These are phyloP conservation scores for Oncorhynchus masou DNA, from an alignment of 2,113 vertebrate genomes.

Conservation along the genomic window DNA sequence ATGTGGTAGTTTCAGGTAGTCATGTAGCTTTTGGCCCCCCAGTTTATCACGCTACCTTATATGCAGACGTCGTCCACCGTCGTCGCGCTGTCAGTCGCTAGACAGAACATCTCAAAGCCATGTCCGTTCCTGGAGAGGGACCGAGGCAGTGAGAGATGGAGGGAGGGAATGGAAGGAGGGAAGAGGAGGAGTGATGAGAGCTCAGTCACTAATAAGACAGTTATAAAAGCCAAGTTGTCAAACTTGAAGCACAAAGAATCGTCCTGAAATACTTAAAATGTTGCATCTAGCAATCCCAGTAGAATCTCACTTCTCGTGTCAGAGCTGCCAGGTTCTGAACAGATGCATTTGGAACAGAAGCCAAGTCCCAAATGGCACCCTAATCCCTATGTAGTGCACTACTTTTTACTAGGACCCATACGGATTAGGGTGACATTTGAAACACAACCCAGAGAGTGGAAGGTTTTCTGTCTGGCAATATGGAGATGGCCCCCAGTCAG, in stretches of 20 bases:
- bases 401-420: no score
- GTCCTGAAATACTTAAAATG: not conserved
- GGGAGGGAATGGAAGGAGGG: constrained; percentile 9
- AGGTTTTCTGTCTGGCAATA: no score
- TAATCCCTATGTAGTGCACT: not conserved
- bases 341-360: not conserved
- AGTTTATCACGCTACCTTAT: constrained; percentile 82
- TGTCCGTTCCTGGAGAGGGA: constrained; percentile 86
- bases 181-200: not conserved
- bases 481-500: not conserved
- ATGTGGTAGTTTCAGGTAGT: not conserved
- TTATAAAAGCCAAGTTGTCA: not conserved
- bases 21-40: no score
- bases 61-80: constrained; percentile 89
- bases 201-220: not conserved
- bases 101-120: constrained; percentile 94
- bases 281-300: not conserved
- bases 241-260: not conserved
- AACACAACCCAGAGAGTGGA: not conserved
- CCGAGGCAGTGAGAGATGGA: constrained; percentile 7
- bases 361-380: not conserved
- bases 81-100: constrained; percentile 82
- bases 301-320: not conserved
- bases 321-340: not conserved
- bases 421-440: not conserved